Conservation (phyloP, 2,888 invertebrate species). For the Endomychus coccineus region DNA sequence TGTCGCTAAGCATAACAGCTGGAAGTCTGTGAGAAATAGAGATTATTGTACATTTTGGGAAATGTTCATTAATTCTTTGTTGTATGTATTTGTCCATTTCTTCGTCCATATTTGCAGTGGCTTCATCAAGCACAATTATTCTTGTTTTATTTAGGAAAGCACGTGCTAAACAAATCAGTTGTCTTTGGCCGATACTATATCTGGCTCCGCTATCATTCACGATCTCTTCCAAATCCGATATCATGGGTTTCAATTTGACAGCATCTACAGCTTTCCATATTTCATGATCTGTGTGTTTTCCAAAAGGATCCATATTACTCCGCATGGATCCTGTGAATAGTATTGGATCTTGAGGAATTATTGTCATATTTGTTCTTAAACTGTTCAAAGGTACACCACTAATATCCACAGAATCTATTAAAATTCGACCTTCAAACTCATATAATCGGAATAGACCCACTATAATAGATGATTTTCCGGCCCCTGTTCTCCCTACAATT, state of each 20-base stretch:
- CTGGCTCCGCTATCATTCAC: slow-evolving; percentile 24
- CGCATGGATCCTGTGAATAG: slow-evolving; percentile 51
- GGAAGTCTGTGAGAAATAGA: slow-evolving; percentile 44
- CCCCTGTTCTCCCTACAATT: slow-evolving; percentile 76
- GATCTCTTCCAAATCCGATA: slow-evolving; percentile 31
- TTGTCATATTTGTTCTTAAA: slow-evolving; percentile 45
- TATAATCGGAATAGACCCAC: slow-evolving; percentile 68
- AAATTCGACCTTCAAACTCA: slow-evolving; percentile 66
- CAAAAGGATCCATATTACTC: slow-evolving; percentile 33
- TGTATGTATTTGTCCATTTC: slow-evolving; percentile 12
- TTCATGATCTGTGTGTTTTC: slow-evolving; percentile 28
- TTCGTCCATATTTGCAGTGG: slow-evolving; percentile 14
- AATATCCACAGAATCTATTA: slow-evolving; percentile 35
- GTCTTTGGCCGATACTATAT: slow-evolving; percentile 49
- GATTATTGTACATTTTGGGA: slow-evolving; percentile 12
- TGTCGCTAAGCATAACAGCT: slow-evolving; percentile 79
- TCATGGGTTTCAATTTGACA: slow-evolving; percentile 38
- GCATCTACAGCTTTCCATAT: slow-evolving; percentile 33
- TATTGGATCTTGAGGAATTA: slow-evolving; percentile 49
- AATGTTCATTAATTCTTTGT: slow-evolving; percentile 10
- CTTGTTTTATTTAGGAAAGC: slow-evolving; percentile 12
- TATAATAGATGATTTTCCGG: slow-evolving; percentile 74
- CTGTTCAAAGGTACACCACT: slow-evolving; percentile 43
- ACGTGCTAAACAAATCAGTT: slow-evolving; percentile 54
- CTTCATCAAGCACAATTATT: slow-evolving; percentile 14